These are phyloP conservation scores for Eilema sororculum DNA, from an alignment of 2,888 invertebrate species.

Conservation along the genomic window DNA sequence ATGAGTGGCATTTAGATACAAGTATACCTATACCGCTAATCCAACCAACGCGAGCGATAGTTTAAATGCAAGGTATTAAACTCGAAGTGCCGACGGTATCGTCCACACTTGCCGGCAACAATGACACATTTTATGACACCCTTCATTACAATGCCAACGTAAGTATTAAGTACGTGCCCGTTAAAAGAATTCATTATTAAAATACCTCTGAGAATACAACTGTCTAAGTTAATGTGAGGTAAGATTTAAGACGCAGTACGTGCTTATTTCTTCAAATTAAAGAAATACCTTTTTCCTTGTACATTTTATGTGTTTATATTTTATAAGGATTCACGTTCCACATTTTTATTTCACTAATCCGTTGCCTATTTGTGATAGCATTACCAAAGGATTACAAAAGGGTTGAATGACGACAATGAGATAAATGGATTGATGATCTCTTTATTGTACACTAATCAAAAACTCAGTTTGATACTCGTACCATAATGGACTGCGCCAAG, in stretches of 20 bases:
- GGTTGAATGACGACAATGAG: neutral
- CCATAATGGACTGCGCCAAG: too few relatives aligned
- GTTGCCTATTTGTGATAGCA: conserved; percentile 24
- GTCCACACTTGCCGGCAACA: conserved; percentile 55
- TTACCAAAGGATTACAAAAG: neutral
- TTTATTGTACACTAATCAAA: too few relatives aligned
- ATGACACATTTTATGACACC: conserved; percentile 75
- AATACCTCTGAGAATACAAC: conserved; percentile 77
- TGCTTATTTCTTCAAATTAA: conserved; percentile 68
- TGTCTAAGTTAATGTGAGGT: conserved; percentile 76
- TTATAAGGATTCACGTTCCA: conserved; percentile 2
- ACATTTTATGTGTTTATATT: conserved; percentile 28
- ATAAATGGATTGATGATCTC: neutral
- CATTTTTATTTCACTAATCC: conserved; percentile 4
- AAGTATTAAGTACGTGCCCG: conserved; percentile 77
- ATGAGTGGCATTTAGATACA: neutral
- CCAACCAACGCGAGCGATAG: conserved; percentile 59
- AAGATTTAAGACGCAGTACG: conserved; percentile 81
- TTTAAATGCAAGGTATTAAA: conserved; percentile 63
- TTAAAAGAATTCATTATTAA: conserved; percentile 82
- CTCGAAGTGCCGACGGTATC: conserved; percentile 40
- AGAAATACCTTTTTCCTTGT: conserved; percentile 54
- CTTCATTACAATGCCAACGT: conserved; percentile 74
- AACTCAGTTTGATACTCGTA: too few relatives aligned
- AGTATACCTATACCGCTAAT: conserved; percentile 54